A percentile compares a stretch with the other conserved stretches of the same genome.
phyloP scores from a whole-genome alignment of 2,888 invertebrate species.

The Tridacna gigas region DNA sequence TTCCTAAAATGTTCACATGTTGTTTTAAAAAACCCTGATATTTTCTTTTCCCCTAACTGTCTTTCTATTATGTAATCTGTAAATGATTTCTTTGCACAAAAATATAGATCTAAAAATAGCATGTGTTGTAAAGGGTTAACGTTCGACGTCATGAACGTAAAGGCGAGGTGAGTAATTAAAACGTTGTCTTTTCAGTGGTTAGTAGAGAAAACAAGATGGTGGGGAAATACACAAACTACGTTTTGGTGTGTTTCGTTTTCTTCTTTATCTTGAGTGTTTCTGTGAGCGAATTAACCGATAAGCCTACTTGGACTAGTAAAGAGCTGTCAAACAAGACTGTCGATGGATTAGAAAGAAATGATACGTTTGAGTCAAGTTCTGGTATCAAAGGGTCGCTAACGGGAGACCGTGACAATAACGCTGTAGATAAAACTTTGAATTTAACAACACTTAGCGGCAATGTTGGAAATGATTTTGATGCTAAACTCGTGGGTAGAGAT shows the following conservation, averaged over 20 bases:
- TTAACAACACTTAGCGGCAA: no score
- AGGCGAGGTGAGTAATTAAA: slow-evolving; percentile 21
- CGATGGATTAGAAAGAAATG: no score
- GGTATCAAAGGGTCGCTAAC: no score
- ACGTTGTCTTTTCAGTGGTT: slow-evolving; percentile 8
- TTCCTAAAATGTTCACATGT: no score
- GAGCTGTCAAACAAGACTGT: background rate
- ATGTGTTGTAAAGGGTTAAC: background rate
- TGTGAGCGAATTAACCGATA: slow-evolving; percentile 6
- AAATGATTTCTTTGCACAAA: no score
- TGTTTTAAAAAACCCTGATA: no score
- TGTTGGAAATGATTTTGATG: background rate
- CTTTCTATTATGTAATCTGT: no score
- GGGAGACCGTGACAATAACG: no score
- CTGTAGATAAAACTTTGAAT: no score
- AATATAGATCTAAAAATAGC: no score
- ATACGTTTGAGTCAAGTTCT: no score
- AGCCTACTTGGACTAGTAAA: background rate
- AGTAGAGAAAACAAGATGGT: slow-evolving; percentile 20
- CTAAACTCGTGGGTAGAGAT: background rate
- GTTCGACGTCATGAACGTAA: background rate
- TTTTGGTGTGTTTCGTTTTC: background rate
- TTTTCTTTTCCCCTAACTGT: no score
- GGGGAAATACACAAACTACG: background rate
- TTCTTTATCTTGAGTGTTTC: background rate